phyloP scores from a whole-genome alignment of 2,797 vertebrate genomes.

The Podarcis siculus region DNA sequence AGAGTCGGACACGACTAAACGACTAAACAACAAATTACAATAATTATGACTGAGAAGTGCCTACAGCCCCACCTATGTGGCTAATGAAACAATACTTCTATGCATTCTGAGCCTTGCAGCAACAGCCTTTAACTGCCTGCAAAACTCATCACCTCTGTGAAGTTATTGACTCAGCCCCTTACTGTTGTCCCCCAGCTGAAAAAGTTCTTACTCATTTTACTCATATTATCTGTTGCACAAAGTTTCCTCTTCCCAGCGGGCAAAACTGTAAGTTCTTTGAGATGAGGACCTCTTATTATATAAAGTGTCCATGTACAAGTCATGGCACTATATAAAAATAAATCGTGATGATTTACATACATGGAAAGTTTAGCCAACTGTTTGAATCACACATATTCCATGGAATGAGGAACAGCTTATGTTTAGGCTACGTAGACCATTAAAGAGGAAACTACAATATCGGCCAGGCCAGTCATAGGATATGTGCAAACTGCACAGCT shows the following conservation, averaged over 20 bases:
- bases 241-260: background rate
- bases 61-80: background rate
- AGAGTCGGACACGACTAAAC: no score
- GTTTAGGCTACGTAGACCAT: background rate
- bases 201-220: no score
- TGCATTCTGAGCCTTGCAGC: background rate
- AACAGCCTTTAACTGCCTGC: background rate
- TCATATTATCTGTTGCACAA: background rate
- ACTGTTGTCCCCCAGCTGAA: background rate
- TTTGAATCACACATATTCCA: background rate
- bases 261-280: background rate
- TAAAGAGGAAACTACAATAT: background rate
- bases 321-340: background rate
- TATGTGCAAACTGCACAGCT: background rate
- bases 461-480: background rate
- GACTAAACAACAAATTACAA: background rate
- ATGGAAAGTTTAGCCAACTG: background rate
- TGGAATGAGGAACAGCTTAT: background rate
- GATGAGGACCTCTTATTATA: background rate
- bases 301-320: background rate
- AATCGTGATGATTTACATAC: background rate
- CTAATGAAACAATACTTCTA: background rate
- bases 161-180: background rate
- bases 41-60: background rate
- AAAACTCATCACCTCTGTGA: background rate